Evolutionary conservation across 64 coral and sea anemone species (phyloP), one percentile per base, ranked within the genome.

Genomic region (Anthopleura sola): DNA sequence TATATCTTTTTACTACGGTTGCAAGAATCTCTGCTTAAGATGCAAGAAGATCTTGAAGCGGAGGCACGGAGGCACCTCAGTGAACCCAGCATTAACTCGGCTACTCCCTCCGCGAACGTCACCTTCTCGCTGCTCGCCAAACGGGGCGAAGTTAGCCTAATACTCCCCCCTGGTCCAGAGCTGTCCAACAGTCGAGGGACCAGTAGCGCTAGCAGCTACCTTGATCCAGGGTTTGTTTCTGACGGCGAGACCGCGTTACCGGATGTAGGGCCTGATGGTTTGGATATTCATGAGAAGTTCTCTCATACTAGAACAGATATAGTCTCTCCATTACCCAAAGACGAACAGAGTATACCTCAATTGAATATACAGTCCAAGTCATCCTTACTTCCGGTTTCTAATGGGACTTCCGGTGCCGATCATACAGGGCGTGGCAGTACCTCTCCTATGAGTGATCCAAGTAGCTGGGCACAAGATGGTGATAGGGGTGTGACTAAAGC

Each of bases 1-100:
- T 92, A 94, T 49, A 69, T 99, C 23, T 99, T 94, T 85, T 86
- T 99, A 19, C 21, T 99, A 10, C 93, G 97, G 49, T 77, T 99
- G 32, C 97, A 99, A 76, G 97, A 99, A 71, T 92, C 71, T 87
- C 51, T 99, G 8, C 39, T 87, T 0, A 92, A 92, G n/a, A 87
- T 99, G 6, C 85, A 87, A 48, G 97, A 99, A 23, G 85, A 91
- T 17, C 56, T 93, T 10, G 44, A 80, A 21, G 9, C 37, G 1
- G 49, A 81, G 11, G 78, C 36, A 81, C 20, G 33, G 32, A 81
- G 33, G 38, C 39, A 49, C 12, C 18, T 81, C 37, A 28, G 66
- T 32, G 66, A 71, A 34, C 13, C 78, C 9, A 28, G 6, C 26
- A 32, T 0, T 21, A 49, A 38, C 32, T 12, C 21, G 23, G 37